phyloP scores from a whole-genome alignment of 2,113 vertebrate genomes.

The Eptesicus fuscus region DNA sequence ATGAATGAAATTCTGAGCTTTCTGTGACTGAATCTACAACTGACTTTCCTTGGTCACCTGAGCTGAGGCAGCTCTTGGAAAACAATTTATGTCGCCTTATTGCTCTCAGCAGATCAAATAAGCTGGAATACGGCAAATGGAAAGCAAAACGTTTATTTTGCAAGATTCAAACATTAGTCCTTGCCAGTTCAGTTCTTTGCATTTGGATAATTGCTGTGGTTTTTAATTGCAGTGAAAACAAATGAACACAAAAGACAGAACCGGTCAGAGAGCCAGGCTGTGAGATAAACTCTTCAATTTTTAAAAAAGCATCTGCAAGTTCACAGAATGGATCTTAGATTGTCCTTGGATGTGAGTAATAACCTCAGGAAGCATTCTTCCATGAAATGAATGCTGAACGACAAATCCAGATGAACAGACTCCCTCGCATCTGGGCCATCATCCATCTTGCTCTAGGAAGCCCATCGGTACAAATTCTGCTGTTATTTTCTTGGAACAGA shows the following conservation, averaged over 20 bases:
- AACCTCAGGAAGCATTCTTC: neutral
- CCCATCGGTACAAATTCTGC: neutral
- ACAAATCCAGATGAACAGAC: neutral
- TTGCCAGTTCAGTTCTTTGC: neutral
- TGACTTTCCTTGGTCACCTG: neutral
- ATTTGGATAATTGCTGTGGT: conserved; percentile 6
- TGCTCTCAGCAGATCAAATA: neutral
- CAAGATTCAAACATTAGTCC: neutral
- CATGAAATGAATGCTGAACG: neutral
- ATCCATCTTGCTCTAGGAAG: neutral
- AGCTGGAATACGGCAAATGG: neutral
- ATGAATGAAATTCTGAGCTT: neutral
- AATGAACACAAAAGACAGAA: neutral
- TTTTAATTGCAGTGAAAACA: neutral
- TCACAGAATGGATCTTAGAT: neutral
- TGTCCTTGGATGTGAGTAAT: neutral
- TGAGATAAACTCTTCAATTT: neutral
- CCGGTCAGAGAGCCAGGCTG: neutral
- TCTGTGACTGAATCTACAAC: neutral
- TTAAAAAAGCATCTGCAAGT: neutral
- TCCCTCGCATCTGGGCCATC: neutral
- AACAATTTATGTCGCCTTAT: neutral
- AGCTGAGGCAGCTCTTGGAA: neutral
- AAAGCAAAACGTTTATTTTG: neutral
- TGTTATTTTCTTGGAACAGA: neutral